Evolutionary conservation across 2,113 vertebrate genomes (phyloP).

Genomic region (Notechis scutatus): DNA sequence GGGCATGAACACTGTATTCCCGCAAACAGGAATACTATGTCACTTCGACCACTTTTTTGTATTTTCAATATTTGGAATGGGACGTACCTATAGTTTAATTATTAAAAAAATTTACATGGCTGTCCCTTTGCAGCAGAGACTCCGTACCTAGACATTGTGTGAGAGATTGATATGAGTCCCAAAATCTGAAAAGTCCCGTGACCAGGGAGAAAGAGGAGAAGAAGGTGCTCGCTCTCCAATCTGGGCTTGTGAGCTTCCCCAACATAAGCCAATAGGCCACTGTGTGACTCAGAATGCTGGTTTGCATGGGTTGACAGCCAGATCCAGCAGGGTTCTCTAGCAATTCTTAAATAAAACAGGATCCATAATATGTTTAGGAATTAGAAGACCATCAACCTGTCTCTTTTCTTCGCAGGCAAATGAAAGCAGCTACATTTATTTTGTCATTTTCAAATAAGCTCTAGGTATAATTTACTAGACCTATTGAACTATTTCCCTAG

Average conservation of each 20-base stretch:
- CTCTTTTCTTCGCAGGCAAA: not conserved
- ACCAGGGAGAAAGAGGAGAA: not conserved
- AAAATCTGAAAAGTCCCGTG: not conserved
- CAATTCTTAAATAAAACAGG: not conserved
- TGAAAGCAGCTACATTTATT: not conserved
- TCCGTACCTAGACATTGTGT: not conserved
- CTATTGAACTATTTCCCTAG: not conserved
- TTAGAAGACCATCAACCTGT: not conserved
- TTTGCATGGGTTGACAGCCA: not conserved
- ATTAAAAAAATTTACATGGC: not conserved
- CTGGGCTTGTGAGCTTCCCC: not conserved
- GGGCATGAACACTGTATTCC: not conserved
- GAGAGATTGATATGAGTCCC: not conserved
- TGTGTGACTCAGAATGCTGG: not conserved
- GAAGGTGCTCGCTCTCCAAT: not conserved
- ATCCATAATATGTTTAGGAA: not conserved
- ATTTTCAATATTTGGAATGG: not conserved
- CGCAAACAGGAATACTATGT: not conserved
- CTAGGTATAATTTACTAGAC: not conserved
- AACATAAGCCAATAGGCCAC: not conserved
- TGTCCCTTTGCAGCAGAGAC: not conserved
- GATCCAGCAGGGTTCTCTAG: not conserved
- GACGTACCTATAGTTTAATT: not conserved
- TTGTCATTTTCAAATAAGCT: not conserved
- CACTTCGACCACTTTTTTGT: not conserved